phyloP scores from a whole-genome alignment of 2,797 vertebrate species.

The Silurus lanzhouensis region DNA sequence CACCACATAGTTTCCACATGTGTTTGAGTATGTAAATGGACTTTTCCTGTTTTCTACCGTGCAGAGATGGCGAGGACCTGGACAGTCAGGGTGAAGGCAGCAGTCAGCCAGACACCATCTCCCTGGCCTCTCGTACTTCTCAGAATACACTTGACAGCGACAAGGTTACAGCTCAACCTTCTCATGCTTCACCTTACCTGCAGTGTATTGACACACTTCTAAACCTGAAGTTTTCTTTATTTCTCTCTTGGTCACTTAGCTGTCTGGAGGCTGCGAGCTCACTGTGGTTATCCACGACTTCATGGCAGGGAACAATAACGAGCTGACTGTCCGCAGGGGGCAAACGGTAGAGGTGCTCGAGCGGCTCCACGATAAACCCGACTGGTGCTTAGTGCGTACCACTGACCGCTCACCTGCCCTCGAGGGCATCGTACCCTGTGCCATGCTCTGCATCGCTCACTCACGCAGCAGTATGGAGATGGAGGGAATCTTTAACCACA shows the following conservation, averaged over 20 bases:
- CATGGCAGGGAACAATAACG: constrained; percentile 92
- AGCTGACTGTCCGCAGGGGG: constrained; percentile 91
- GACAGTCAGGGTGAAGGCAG: constrained; percentile 98
- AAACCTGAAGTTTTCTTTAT: neutral
- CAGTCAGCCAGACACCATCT: constrained; percentile 98
- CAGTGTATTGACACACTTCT: neutral
- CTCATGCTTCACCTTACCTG: neutral
- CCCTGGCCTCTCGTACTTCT: constrained; percentile 95
- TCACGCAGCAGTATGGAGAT: constrained; percentile 99
- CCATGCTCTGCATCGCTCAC: constrained; percentile 95
- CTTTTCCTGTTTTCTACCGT: constrained; percentile 42
- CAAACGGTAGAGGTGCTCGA: constrained; percentile 98
- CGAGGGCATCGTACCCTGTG: constrained; percentile 93
- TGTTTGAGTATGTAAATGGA: neutral
- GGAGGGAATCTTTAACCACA: constrained; percentile 99
- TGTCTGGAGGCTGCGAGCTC: constrained; percentile 96
- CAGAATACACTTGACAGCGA: constrained; percentile 98
- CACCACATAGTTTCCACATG: neutral
- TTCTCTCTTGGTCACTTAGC: constrained; percentile 68
- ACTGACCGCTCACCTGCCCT: constrained; percentile 92
- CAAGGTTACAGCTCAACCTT: constrained; percentile 78
- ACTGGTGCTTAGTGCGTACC: constrained; percentile 97
- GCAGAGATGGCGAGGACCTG: constrained; percentile 94
- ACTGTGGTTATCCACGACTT: constrained; percentile 98
- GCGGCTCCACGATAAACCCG: constrained; percentile 92